A percentile compares a stretch with the other conserved stretches of the same genome.
These are phyloP conservation scores for Idaea aversata DNA, from an alignment of 2,888 invertebrate species.

Conservation along the genomic window DNA sequence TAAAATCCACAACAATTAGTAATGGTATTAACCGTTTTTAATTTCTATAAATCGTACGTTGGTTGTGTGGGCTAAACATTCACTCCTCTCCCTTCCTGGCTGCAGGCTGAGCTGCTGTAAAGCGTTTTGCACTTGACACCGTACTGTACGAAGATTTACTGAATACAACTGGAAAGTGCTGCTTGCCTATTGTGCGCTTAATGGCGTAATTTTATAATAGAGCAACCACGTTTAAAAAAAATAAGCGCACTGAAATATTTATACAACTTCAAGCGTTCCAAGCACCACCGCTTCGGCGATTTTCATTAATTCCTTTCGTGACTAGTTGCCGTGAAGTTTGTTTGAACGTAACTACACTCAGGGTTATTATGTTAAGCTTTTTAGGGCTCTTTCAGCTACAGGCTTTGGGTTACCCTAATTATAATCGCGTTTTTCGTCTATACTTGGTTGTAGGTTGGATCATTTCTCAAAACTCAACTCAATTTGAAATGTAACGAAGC, in stretches of 20 bases:
- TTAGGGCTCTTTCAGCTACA: slow-evolving; percentile 5
- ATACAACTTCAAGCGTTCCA: slow-evolving; percentile 2
- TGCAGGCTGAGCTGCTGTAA: slow-evolving; percentile 18
- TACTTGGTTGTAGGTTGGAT: slow-evolving; percentile 16
- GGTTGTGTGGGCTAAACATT: slow-evolving; percentile 33
- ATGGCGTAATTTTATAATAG: slow-evolving; percentile 10
- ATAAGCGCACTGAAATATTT: slow-evolving; percentile 6
- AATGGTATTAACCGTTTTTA: slow-evolving; percentile 36
- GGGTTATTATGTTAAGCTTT: neutral
- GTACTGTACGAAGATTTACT: slow-evolving; percentile 44
- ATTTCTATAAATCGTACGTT: slow-evolving; percentile 39
- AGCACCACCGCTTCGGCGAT: slow-evolving; percentile 7
- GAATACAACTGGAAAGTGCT: slow-evolving; percentile 37
- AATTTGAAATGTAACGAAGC: slow-evolving; percentile 37
- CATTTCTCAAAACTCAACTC: slow-evolving; percentile 30
- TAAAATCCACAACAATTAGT: slow-evolving; percentile 30
- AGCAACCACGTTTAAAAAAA: slow-evolving; percentile 9
- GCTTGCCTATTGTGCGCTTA: slow-evolving; percentile 29
- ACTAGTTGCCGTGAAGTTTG: neutral
- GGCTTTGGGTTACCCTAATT: slow-evolving; percentile 21
- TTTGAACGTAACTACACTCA: neutral
- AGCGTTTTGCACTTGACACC: slow-evolving; percentile 45
- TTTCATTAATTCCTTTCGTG: neutral
- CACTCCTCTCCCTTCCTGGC: slow-evolving; percentile 12
- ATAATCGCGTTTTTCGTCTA: slow-evolving; percentile 16